Evolutionary conservation across 23 tunicate species (phyloP).

Genomic region (Halocynthia roretzi): DNA sequence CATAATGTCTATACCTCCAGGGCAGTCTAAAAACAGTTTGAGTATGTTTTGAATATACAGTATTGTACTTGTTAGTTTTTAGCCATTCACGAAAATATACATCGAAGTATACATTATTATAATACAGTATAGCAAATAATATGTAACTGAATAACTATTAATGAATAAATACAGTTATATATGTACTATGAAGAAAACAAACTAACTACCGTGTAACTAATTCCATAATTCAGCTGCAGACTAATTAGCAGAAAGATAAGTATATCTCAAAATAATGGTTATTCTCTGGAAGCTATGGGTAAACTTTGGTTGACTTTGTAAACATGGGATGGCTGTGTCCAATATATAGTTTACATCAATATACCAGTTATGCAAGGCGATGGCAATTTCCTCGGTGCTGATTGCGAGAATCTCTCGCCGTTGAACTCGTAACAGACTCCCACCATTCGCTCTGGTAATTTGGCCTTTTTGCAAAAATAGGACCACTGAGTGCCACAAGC

Average conservation of each 20-base stretch:
- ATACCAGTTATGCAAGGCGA: constrained; percentile 16
- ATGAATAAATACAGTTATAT: too few relatives aligned
- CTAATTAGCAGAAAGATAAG: background rate
- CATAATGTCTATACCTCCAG: constrained; percentile 18
- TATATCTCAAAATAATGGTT: too few relatives aligned
- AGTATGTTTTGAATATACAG: background rate
- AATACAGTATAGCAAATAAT: too few relatives aligned
- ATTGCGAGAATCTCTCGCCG: background rate
- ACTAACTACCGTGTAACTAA: too few relatives aligned
- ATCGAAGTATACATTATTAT: too few relatives aligned
- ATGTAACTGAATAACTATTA: too few relatives aligned
- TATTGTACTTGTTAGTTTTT: too few relatives aligned
- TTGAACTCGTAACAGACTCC: constrained; percentile 14
- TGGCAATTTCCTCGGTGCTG: background rate
- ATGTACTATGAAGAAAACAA: too few relatives aligned
- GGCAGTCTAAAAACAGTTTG: constrained; percentile 10
- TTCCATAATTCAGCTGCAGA: background rate
- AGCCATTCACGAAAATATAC: too few relatives aligned
- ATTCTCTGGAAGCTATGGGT: background rate
- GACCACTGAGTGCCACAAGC: constrained; percentile 21
- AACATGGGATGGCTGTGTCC: background rate
- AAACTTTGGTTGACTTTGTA: background rate
- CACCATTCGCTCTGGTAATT: constrained; percentile 14
- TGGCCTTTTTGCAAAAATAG: constrained; percentile 6
- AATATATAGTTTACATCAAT: background rate